Base-by-base conservation (phyloP, 2,797 vertebrate genomes). In the Chloroceryle inda region DNA sequence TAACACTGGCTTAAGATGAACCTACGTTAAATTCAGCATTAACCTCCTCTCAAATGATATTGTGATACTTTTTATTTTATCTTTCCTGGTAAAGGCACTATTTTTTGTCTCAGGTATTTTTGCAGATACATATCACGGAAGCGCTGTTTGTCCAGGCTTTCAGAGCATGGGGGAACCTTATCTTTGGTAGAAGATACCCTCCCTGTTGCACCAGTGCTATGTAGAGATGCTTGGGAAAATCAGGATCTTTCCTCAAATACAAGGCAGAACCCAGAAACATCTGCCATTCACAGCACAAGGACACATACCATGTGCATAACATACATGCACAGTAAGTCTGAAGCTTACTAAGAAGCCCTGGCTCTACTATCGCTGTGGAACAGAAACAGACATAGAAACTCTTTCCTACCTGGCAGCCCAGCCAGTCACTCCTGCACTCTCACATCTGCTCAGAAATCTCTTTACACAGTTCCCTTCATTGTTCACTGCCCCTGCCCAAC, bases 261-360 rank as follows among this genome's bases (percentile, higher is more conserved):
- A 88, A 81, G 33, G 42, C 45, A 69, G 19, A 37, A 71, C 18
- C 35, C 69, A 26, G 35, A 93, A 88, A 71, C 53, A n/a, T 82
- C 37, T 52, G 75, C 42, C 78, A 73, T 35, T 24, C 31, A 35
- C 55, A 37, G 38, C 47, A 61, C 37, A 64, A 53, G 22, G 20
- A 18, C 31, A 26, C 0, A 1, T 35, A 52, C 6, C 17, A 55
- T 0, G 3, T 22, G 11, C 17, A 0, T 55, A 72, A 78, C 76
- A 92, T 4, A 71, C 11, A 77, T 44, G 15, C 31, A 61, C 5
- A 4, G 7, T 31, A 71, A 74, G 35, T 38, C 40, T 80, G 31
- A 74, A 73, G 27, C 19, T 50, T 80, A 66, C n/a, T 44, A 71
- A 20, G 10, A 62, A 81, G 3, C 20, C 27, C 42, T 16, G 15